Evolutionary conservation across 2,797 vertebrate species (phyloP).

Genomic region (Decapterus maruadsi): DNA sequence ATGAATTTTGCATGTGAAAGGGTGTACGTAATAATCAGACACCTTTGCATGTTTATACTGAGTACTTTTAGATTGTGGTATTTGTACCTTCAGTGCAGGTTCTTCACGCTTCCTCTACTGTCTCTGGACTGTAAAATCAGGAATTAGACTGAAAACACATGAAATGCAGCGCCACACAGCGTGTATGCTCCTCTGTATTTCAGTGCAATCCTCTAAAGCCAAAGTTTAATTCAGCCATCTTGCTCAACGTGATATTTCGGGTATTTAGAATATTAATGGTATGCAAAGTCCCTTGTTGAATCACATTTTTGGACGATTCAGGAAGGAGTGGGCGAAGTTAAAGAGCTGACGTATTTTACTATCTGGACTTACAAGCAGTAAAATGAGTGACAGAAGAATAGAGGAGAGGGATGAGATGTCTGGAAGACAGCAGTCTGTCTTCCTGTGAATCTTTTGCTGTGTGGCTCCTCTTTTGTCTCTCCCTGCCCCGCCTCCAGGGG

Average conservation of each 20-base stretch:
- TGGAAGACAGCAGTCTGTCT: conserved; percentile 53
- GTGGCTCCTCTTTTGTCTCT: conserved; percentile 68
- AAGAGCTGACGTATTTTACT: conserved; percentile 17
- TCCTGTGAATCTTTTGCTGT: conserved; percentile 38
- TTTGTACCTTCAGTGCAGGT: background rate
- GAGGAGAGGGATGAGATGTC: conserved; percentile 38
- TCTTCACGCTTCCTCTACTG: background rate
- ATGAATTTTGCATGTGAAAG: background rate
- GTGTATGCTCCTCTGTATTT: background rate
- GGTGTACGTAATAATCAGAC: background rate
- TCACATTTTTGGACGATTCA: background rate
- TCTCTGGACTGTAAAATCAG: background rate
- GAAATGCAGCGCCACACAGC: background rate
- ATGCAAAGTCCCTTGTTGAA: background rate
- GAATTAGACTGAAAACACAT: conserved; percentile 2
- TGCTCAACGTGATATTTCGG: background rate
- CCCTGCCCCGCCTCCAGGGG: conserved; percentile 70
- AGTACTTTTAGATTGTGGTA: background rate
- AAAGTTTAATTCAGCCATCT: background rate
- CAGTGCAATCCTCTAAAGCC: background rate
- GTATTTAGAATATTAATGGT: background rate
- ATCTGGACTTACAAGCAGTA: conserved; percentile 31
- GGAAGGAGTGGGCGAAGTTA: background rate
- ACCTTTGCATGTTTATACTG: background rate
- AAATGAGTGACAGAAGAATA: conserved; percentile 53